Evolutionary conservation across 2,888 invertebrate genomes (phyloP), one percentile per base, ranked within the genome.

Genomic region (Xestia xanthographa): DNA sequence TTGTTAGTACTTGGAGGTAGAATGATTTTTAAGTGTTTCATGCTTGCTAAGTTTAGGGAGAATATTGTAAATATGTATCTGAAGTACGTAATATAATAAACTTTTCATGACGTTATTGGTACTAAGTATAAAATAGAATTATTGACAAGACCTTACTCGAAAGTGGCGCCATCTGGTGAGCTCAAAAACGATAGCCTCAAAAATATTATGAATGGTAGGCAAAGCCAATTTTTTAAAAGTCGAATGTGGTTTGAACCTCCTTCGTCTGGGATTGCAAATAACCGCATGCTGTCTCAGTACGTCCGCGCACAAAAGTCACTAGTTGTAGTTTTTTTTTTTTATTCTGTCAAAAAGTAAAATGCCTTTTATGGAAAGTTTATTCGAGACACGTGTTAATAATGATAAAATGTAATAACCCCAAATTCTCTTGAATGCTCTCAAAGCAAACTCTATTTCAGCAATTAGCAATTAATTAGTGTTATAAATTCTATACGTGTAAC

Each of bases 381-480:
- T 58, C 9, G 6, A 67, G 38, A 41, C 38, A 11, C 12, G 4
- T 43, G 34, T 11, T n/a, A 58, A 20, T 67, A 62, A 26, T 50
- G 43, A 70, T 66, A n/a, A 41, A 69, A 48, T 63, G 14, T 29
- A 65, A 45, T 66, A 1, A 58, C 11, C 5, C 0, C 11, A 5
- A 20, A 34, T 65, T 60, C 14, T 34, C 34, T 43, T 5, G 8
- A 29, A 26, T 43, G 26, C 29, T 50, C 17, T 45, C 34, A 38
- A 45, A 66, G 17, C 45, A 41, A 79, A 67, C 22, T 22, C 38
- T 48, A 48, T 22, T 56, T 66, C 3, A 63, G 48, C 14, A 67
- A 75, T 48, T 63, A 67, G 26, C 14, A 48, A 81, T 67, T 63
- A 67, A 63, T 81, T 75, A 48, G 81, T 29, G 45, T 63, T 67